Base-by-base conservation (phyloP, 2,797 vertebrate species). In the Hyperoplus lanceolatus region DNA sequence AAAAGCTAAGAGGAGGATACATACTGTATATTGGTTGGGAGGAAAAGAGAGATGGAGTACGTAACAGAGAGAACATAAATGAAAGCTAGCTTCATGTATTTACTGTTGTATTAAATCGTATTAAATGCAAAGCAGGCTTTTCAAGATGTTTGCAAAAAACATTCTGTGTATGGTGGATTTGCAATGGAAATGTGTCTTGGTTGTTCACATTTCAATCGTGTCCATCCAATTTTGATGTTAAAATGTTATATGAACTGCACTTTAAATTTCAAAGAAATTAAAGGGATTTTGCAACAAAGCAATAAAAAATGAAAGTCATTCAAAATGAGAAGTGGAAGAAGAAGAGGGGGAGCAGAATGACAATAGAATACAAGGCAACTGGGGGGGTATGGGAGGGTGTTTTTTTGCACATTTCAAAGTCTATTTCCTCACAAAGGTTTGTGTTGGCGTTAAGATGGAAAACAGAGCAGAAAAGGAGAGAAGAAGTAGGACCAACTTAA, bases 401-500 rank as follows among this genome's bases (percentile, higher is more conserved):
- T 68, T 74, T 70, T 73, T 73, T 88, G 70, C 50, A 73, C 71
- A 85, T 73, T 70, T 10, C n/a, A 77, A 73, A 41, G 36, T 18
- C 1, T 62, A 77, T 70, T 63, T 68, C 38, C 46, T 57, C 49
- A 36, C 29, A 70, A 46, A 80, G 8, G 29, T 81, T 58, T 73
- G 49, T 53, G 45, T 80, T 55, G 75, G 75, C 18, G 68, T 75
- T 76, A 65, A 63, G 53, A 79, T 51, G 61, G 41, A 59, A 71
- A 74, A 76, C 53, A 59, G 56, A 85, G 75, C 68, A 81, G 45
- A 77, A 78, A 41, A 66, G 57, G 46, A 70, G 60, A 50, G 15
- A 48, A 71, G 67, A 87, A 89, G 73, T 84, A 72, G 80, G 80
- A 71, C 80, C 85, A 70, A 70, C 45, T 45, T 71, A 72, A 59